Base-by-base conservation (phyloP, 2,888 invertebrate species). In the Ochropacha duplaris region DNA sequence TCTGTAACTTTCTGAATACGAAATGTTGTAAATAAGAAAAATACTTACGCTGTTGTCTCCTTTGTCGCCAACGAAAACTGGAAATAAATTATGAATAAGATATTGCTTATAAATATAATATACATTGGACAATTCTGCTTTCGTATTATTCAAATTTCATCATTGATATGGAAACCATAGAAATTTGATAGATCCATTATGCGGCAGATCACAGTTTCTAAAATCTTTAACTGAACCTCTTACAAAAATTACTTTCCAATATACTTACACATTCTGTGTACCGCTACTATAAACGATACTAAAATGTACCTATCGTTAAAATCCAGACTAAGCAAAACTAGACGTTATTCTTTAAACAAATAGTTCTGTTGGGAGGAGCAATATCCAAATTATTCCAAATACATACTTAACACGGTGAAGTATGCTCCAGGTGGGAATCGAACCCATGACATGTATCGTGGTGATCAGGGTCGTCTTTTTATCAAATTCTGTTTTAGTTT, bases 1-100 rank as follows among this genome's bases (percentile, higher is more conserved):
- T 9, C 9, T 3, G 44, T 19, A 44, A 19, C 44, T 19, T 44
- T 44, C 44, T 19, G 44, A 44, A 44, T 44, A 44, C 44, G 44
- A 44, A 44, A 44, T 44, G 44, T 44, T 44, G 44, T 57, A 28
- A 34, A 19, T 31, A 16, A 58, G 12, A 56, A 59, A 51, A 24
- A 26, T 78, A 88, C 88, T 88, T 77, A 89, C 89, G 57, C 67
- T 75, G 54, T 78, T 80, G 19, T 79, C 84, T 60, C 77, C 84
- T 69, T 85, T 88, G 56, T 86, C 88, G 57, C 85, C 84, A 66
- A 70, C 69, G 71, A 76, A 81, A 78, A 84, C 88, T 88, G 78
- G 22, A 80, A 65, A 64, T 50, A 60, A 55, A 68, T 69, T 61
- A 64, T 56, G 31, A 24, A 51, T 57, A 26, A 54, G 16, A 57